Base-by-base conservation (phyloP, 2,797 vertebrate species). In the Halcyon chelicuti region DNA sequence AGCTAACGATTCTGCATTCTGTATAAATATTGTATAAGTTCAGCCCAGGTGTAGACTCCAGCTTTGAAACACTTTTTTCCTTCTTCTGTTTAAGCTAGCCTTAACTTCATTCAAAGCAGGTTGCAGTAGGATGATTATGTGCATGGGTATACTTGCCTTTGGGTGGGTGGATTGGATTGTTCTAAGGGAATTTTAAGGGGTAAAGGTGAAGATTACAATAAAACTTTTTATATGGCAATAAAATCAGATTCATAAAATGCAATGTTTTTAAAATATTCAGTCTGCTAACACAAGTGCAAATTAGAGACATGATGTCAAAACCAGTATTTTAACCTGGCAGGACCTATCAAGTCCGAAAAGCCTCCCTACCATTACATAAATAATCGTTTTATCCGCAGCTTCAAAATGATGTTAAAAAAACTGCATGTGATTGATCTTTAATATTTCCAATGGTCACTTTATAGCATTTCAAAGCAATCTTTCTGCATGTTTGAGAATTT, bases 391-490 rank as follows among this genome's bases (percentile, higher is more conserved):
- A 90, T 62, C 90, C 67, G 58, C 39, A 83, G 35, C 46, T 93
- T 74, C 74, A 46, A 47, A 91, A 65, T 6, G 3, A 26, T 21
- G 15, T 46, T 46, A 39, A 75, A 93, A 93, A 84, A 54, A 1
- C 29, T 37, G 39, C n/a, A 29, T 3, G n/a, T 42, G 46, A 92
- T 90, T 75, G 75, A 70, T 93, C 87, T 87, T 85, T 52, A 91
- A 96, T 87, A 68, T 65, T 86, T 37, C 49, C 70, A 58, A 6
- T 88, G 46, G 81, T 94, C 86, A 90, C 47, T 96, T 95, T 40
- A 87, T 14, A 96, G 92, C 73, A 33, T 68, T 95, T 90, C 77
- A 90, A 90, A 89, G 72, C 42, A 92, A 85, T 29, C 71, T 84
- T 81, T 90, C 58, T 68, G 10, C 14, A 5, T 19, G 29, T 71